Evolutionary conservation across 2,113 vertebrate genomes (phyloP), one percentile per base, ranked within the genome.

Genomic region (Cynoglossus semilaevis): DNA sequence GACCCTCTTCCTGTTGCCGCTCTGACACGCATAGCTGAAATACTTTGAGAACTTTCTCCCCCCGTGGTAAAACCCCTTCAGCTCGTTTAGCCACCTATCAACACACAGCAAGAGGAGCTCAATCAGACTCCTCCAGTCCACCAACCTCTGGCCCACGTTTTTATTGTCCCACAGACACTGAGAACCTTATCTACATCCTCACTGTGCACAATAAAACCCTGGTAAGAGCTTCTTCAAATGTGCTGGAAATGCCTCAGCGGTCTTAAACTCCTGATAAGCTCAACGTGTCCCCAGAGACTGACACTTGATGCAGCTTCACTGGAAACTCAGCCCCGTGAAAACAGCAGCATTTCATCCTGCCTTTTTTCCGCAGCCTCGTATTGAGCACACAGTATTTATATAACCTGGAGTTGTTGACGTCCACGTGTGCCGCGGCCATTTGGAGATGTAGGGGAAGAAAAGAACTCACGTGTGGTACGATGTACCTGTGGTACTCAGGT

Each of bases 21-120:
- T 87, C 82, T 16, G 84, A 88, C 84, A 88, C 62, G 83, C 87
- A 91, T 90, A 61, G 77, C 62, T 90, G 74, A 55, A 88, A 88
- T 90, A 74, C 73, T 11, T 70, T 40, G 0, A 45, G 40, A 69
- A 55, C 36, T 10, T 53, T 70, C 66, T 43, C 37, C 12, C 37
- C 6, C 9, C 37, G 9, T 14, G 42, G 18, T 18, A 29, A 63
- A 61, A 59, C 38, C 19, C 52, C 22, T 58, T 38, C 48, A 17
- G 17, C 13, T 15, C 17, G 19, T 48, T 61, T n/a, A 1, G 0
- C 57, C 29, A 45, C 46, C 44, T 43, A 19, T 54, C 54, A 8
- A 53, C 58, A 34, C 46, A 45, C 19, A 7, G 22, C 19, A 1
- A 9, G 7, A 6, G 10, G 18, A n/a, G 14, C 13, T 64, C 51